Evolutionary conservation across 2,113 vertebrate genomes (phyloP), one percentile per base, ranked within the genome.

Genomic region (Psilopsiagon aurifrons): DNA sequence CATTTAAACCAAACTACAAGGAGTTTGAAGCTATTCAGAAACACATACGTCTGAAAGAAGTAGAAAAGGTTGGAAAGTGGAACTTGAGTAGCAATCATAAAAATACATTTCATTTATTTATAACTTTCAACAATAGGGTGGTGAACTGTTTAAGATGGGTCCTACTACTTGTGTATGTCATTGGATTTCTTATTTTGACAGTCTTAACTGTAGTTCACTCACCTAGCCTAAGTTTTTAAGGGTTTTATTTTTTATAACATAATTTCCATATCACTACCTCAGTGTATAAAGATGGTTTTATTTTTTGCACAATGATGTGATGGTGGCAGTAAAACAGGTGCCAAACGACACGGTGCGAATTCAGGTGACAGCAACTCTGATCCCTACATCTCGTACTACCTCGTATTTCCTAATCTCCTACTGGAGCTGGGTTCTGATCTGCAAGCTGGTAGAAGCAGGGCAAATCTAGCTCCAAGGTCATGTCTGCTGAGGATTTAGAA

Each of bases 321-420:
- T 37, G 33, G 33, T 51, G 55, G 6, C 43, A 79, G 57, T 43
- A 47, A 67, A 67, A 31, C 4, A 51, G 29, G 17, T n/a, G 16
- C 25, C 39, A 73, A 52, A 20, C 1, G 4, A 33, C 47, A 71
- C 17, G 18, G 31, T 51, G 59, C 29, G 19, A 60, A 35, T 27
- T 29, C 29, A 74, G 14, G 22, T 20, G 59, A 22, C 35, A 47
- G 35, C 6, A 46, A 33, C 0, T 0, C 14, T 60, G 15, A 16
- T 57, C n/a, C 24, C 19, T 41, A 13, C 12, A n/a, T 63, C 66
- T 69, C 0, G 0, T 6, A 2, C 12, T 49, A 29, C 66, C 51
- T 47, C 24, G 6, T 2, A 9, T 31, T 68, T 41, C 64, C 71
- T 39, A 33, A 39, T 43, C 27, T 81, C 19, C n/a, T 55, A 4